Percentiles rank a stretch among this genome's conserved stretches.
These are phyloP conservation scores for Hyperopisus bebe DNA, from an alignment of 2,113 vertebrate species.

Conservation along the genomic window DNA sequence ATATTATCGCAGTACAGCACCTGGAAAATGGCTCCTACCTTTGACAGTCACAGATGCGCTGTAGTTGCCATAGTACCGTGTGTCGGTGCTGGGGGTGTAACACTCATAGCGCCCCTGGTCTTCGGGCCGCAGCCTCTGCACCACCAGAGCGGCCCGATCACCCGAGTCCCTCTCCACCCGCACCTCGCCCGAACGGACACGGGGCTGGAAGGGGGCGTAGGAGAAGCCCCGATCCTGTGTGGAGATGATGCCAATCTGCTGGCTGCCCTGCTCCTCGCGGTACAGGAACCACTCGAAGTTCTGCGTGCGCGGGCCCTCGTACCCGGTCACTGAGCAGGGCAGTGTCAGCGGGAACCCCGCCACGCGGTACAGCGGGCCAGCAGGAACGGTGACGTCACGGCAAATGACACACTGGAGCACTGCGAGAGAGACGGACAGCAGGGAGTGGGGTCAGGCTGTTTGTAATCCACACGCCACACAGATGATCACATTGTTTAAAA, in stretches of 20 bases:
- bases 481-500: neutral
- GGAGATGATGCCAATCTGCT: slow-evolving; percentile 68
- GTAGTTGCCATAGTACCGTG: slow-evolving; percentile 69
- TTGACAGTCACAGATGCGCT: slow-evolving; percentile 64
- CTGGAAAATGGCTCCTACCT: slow-evolving; percentile 53
- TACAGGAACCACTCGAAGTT: slow-evolving; percentile 82
- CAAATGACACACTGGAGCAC: slow-evolving; percentile 46
- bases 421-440: neutral
- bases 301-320: slow-evolving; percentile 68
- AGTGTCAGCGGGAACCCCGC: slow-evolving; percentile 69
- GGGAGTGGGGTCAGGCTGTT: neutral
- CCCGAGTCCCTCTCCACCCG: slow-evolving; percentile 68
- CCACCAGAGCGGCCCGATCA: slow-evolving; percentile 60
- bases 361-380: slow-evolving; percentile 72
- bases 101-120: slow-evolving; percentile 78
- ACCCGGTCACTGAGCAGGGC: slow-evolving; percentile 65
- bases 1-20: neutral
- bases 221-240: slow-evolving; percentile 69
- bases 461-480: neutral
- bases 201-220: slow-evolving; percentile 56
- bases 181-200: slow-evolving; percentile 66
- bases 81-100: slow-evolving; percentile 77
- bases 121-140: slow-evolving; percentile 63
- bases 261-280: slow-evolving; percentile 50
- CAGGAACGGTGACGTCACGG: slow-evolving; percentile 68